Conservation (phyloP, 2,113 vertebrate species). For the Zeus faber region DNA sequence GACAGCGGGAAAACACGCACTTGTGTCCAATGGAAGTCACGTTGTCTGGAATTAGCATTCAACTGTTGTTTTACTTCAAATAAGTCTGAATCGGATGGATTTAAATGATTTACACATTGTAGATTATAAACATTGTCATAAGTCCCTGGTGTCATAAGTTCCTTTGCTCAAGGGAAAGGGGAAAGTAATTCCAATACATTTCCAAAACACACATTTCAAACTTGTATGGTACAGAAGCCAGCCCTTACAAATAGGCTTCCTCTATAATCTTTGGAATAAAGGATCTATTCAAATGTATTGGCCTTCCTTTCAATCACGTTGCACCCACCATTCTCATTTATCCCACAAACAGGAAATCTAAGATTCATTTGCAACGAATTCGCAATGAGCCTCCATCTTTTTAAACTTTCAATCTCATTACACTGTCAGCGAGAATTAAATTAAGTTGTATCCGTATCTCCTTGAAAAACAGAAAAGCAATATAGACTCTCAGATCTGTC, state of each 20-base stretch:
- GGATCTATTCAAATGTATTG: neutral
- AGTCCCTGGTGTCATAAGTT: no score
- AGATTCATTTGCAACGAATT: no score
- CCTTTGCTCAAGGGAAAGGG: no score
- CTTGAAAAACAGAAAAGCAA: conserved; percentile 20
- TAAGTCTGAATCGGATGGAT: no score
- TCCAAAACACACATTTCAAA: neutral
- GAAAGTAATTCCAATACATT: neutral
- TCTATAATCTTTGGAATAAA: neutral
- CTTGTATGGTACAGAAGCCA: neutral
- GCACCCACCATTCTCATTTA: no score
- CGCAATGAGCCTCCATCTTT: neutral
- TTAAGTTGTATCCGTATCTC: conserved; percentile 9
- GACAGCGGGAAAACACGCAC: no score
- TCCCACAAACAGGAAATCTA: no score
- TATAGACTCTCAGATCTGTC: conserved; percentile 23
- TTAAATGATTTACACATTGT: no score
- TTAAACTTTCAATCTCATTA: conserved; percentile 8
- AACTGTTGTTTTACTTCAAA: neutral
- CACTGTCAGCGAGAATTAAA: neutral
- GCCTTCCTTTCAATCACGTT: no score
- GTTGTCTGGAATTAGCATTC: conserved; percentile 15
- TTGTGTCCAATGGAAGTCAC: no score
- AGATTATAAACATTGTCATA: no score
- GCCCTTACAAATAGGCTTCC: neutral